A percentile compares a stretch with the other conserved stretches of the same genome.
These are phyloP conservation scores for Idaea dimidiata DNA, from an alignment of 2,888 invertebrate genomes.

Conservation along the genomic window DNA sequence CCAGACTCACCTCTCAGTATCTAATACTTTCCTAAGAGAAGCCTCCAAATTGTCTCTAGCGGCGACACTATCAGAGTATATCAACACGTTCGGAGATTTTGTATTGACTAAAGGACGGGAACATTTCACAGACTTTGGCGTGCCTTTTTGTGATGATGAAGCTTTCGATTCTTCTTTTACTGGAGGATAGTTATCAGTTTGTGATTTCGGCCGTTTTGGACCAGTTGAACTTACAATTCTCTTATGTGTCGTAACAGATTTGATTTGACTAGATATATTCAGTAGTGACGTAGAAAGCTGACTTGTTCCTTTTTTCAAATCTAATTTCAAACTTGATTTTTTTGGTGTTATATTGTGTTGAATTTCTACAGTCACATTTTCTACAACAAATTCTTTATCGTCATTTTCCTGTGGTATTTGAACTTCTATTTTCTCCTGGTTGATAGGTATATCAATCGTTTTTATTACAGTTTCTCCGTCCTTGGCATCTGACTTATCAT, in stretches of 20 bases:
- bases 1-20: conserved; percentile 84
- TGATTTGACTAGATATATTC: conserved; percentile 76
- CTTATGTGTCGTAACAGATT: conserved; percentile 74
- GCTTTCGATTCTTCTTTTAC: conserved; percentile 54
- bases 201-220: conserved; percentile 63
- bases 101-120: conserved; percentile 79
- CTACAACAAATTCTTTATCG: conserved; percentile 59
- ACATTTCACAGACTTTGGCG: conserved; percentile 66
- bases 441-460: conserved; percentile 26
- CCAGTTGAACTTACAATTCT: conserved; percentile 69
- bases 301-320: conserved; percentile 71
- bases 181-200: conserved; percentile 47
- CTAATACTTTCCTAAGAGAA: conserved; percentile 85
- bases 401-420: conserved; percentile 33
- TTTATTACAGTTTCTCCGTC: conserved; percentile 30
- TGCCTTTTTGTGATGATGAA: conserved; percentile 51
- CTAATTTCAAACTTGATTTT: conserved; percentile 71
- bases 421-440: conserved; percentile 21
- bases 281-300: conserved; percentile 66
- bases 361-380: conserved; percentile 75
- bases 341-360: conserved; percentile 75
- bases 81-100: conserved; percentile 90
- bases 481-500: conserved; percentile 36
- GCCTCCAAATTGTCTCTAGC: conserved; percentile 87
- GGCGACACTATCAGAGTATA: conserved; percentile 89